Conservation (phyloP, 2,888 invertebrate genomes). For the Tenodera sinensis region DNA sequence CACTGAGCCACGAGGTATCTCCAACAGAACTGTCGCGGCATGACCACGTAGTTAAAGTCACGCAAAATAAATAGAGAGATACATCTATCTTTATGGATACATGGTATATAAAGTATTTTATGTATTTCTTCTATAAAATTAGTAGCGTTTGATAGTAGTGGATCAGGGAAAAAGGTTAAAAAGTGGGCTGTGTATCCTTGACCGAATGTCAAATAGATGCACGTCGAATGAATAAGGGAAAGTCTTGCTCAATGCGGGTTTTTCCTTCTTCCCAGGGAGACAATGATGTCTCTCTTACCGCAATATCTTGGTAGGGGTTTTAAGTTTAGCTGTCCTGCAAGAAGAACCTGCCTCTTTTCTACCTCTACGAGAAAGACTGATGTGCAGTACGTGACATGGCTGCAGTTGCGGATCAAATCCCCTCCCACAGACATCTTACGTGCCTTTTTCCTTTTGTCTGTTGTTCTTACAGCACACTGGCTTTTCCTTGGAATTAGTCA, state of each 20-base stretch:
- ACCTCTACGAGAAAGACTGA: slow-evolving; percentile 19
- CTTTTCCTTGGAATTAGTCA: background rate
- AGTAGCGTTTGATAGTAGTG: too few relatives aligned
- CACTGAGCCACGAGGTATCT: too few relatives aligned
- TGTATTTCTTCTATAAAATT: too few relatives aligned
- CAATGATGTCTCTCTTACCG: background rate
- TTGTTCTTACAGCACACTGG: background rate
- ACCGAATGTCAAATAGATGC: background rate
- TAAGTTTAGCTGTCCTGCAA: background rate
- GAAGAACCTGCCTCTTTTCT: background rate
- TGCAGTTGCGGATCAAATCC: background rate
- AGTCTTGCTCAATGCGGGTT: background rate
- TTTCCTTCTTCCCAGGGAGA: background rate
- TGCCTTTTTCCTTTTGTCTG: background rate
- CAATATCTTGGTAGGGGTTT: background rate
- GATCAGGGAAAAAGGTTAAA: background rate
- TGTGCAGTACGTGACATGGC: slow-evolving; percentile 17
- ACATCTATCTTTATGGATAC: too few relatives aligned
- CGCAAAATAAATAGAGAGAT: too few relatives aligned
- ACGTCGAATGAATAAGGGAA: background rate
- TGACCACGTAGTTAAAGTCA: too few relatives aligned
- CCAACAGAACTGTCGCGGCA: too few relatives aligned
- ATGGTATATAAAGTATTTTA: too few relatives aligned
- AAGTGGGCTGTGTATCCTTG: background rate
- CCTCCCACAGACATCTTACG: background rate